Conservation (phyloP, 1,140 invertebrate genomes). For the Bursaphelenchus mucronatus region DNA sequence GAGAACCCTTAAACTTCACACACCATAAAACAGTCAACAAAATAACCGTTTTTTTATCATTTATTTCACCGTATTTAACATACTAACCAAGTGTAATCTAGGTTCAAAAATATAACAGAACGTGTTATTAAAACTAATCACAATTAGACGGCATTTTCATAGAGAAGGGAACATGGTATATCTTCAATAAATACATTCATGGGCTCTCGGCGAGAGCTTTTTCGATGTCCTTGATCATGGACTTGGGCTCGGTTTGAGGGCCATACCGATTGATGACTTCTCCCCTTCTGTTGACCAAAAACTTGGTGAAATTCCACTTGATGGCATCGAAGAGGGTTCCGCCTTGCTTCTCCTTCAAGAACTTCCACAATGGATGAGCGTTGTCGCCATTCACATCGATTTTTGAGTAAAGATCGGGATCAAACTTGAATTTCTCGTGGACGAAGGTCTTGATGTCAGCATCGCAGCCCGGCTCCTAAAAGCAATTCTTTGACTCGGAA, state of each 20-base stretch:
- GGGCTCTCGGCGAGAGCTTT: constrained; percentile 9
- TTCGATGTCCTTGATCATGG: constrained; percentile 37
- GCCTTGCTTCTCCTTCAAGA: constrained; percentile 62
- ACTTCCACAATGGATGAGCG: constrained; percentile 45
- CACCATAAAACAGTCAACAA: too few species aligned
- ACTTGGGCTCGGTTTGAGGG: constrained; percentile 39
- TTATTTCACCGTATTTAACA: too few species aligned
- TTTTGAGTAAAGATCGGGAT: constrained; percentile 52
- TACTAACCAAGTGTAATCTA: too few species aligned
- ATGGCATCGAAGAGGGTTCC: constrained; percentile 60
- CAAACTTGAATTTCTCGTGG: constrained; percentile 58
- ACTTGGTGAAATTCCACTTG: constrained; percentile 39
- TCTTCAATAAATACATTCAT: too few species aligned
- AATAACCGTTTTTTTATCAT: too few species aligned
- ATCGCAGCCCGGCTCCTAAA: constrained; percentile 50
- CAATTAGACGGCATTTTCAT: too few species aligned
- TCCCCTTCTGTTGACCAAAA: constrained; percentile 37
- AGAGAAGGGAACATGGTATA: too few species aligned
- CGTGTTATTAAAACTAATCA: too few species aligned
- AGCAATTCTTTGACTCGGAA: constrained; percentile 39
- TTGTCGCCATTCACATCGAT: constrained; percentile 53
- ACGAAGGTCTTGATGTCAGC: constrained; percentile 57
- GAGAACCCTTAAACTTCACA: too few species aligned
- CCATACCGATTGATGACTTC: constrained; percentile 38
- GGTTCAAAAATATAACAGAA: too few species aligned